Evolutionary conservation across 2,797 vertebrate genomes (phyloP), one percentile per base, ranked within the genome.

Genomic region (Hippopotamyrus pictus): DNA sequence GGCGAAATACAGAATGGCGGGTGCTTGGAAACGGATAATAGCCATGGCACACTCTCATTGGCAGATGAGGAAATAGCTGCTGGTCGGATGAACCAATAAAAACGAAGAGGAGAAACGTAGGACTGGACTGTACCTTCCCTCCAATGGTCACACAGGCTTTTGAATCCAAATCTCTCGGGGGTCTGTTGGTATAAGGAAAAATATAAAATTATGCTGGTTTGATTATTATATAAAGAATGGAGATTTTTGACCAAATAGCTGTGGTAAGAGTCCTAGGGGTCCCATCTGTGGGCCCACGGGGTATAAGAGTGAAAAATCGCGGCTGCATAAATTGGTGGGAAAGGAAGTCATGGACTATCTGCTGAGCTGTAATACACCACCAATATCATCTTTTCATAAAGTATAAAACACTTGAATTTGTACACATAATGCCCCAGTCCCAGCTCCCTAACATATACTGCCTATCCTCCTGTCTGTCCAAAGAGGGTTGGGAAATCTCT

Each of bases 81-180:
- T 44, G 86, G 25, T 54, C 22, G 17, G 7, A 73, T 84, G 41
- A 51, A 0, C 9, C 6, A n/a, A 73, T 62, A 46, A 76, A 83
- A 48, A 48, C 1, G 12, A 57, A 84, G 29, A n/a, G 6, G 44
- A 88, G 44, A 19, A 3, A 5, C 65, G 46, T 41, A 48, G 37
- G 29, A 22, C 29, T 19, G 25, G 89, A n/a, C 89, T 94, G 94
- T 96, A 99, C 98, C 98, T 99, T 97, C 89, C 98, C 98, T 37
- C 98, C 98, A 89, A 99, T 97, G 57, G 96, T 97, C 93, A 99
- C 97, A 89, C 95, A 97, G 90, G 98, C 98, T 95, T 99, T 99
- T 0, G 98, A 99, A 92, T 99, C 98, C 93, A 99, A 94, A 94
- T 99, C 98, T 94, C 98, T 96, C 88, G 98, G 98, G 82, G 98